phyloP scores from a whole-genome alignment of 2,888 invertebrate genomes.

The Aphrophora alni region DNA sequence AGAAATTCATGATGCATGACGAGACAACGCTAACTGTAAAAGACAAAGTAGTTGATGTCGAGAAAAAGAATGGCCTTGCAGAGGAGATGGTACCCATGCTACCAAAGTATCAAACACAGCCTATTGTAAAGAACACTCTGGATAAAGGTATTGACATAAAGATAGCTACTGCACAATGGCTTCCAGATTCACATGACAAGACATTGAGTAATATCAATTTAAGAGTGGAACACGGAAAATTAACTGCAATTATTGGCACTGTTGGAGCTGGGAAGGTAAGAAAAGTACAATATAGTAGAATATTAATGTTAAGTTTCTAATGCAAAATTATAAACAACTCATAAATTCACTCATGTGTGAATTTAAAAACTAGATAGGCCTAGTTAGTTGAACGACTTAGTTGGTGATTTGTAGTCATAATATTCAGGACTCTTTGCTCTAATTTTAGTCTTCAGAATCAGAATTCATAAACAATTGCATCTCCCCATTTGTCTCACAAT shows the following conservation, averaged over 20 bases:
- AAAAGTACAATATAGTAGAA: no score
- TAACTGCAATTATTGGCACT: slow-evolving; percentile 76
- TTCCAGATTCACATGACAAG: slow-evolving; percentile 59
- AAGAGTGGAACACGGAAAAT: slow-evolving; percentile 63
- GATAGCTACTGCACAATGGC: slow-evolving; percentile 61
- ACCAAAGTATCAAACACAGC: not conserved
- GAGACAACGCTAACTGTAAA: slow-evolving; percentile 49
- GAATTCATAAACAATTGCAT: no score
- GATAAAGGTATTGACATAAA: slow-evolving; percentile 59
- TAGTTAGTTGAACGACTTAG: no score
- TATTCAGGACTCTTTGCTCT: no score
- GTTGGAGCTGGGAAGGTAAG: slow-evolving; percentile 78
- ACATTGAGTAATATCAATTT: slow-evolving; percentile 64
- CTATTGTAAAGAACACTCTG: slow-evolving; percentile 13
- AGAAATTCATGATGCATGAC: slow-evolving; percentile 58
- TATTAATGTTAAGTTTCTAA: no score
- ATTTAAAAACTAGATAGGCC: no score
- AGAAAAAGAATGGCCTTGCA: slow-evolving; percentile 29
- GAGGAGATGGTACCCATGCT: slow-evolving; percentile 25
- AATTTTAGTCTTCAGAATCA: no score
- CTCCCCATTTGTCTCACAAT: no score
- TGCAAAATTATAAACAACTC: no score
- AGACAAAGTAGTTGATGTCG: slow-evolving; percentile 20
- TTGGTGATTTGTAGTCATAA: no score
- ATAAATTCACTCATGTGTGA: no score